Conservation (phyloP, 2,888 invertebrate species). For the Norana najaformis region DNA sequence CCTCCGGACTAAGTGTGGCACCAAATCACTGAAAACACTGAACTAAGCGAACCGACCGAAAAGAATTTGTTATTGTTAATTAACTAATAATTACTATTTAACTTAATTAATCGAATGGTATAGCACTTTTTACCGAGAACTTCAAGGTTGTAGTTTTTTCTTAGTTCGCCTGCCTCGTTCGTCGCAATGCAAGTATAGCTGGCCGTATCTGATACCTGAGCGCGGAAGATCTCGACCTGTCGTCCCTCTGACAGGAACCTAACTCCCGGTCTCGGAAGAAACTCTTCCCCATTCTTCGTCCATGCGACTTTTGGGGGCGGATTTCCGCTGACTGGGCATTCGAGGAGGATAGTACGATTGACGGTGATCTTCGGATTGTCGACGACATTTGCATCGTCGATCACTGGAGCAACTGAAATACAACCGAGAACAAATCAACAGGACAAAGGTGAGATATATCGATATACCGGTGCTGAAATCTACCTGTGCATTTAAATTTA, state of each 20-base stretch:
- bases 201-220: constrained; percentile 57
- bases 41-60: neutral
- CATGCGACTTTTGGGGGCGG: constrained; percentile 60
- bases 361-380: constrained; percentile 54
- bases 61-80: neutral
- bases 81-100: neutral
- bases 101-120: neutral
- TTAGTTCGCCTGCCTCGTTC: constrained; percentile 64
- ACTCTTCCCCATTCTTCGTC: constrained; percentile 41
- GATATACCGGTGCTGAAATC: neutral
- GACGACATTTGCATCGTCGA: constrained; percentile 58
- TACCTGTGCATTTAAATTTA: neutral
- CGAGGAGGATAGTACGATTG: constrained; percentile 57
- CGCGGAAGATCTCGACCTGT: constrained; percentile 50
- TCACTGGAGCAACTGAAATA: constrained; percentile 57
- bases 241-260: constrained; percentile 38
- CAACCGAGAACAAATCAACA: neutral
- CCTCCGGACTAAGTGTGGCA: neutral
- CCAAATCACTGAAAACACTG: neutral
- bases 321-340: constrained; percentile 62
- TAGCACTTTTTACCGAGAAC: constrained; percentile 52
- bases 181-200: constrained; percentile 63
- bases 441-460: neutral
- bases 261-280: constrained; percentile 10
- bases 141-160: constrained; percentile 56